Percentiles rank a stretch among this genome's conserved stretches.
These are phyloP conservation scores for Heliconius ismenius DNA, from an alignment of 2,888 invertebrate species.

Conservation along the genomic window DNA sequence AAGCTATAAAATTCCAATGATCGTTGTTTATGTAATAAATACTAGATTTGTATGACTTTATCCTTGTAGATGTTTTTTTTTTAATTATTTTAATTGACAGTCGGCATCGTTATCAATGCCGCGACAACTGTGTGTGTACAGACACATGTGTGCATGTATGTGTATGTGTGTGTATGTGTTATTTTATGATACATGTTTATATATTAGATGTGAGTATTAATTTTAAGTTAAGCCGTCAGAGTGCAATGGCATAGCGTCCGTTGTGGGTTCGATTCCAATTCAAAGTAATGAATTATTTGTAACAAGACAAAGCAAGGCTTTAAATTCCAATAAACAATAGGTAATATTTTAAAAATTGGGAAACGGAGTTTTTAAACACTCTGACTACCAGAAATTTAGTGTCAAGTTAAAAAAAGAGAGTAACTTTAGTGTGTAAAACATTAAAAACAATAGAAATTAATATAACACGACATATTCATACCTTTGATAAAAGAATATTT, in stretches of 20 bases:
- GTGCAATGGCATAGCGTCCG: too few relatives aligned
- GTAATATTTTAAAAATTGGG: too few relatives aligned
- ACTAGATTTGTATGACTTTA: background rate
- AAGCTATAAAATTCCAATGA: conserved; percentile 1
- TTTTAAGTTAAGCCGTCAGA: too few relatives aligned
- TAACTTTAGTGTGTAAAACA: background rate
- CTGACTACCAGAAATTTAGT: too few relatives aligned
- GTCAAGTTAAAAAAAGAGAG: background rate
- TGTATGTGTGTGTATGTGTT: background rate
- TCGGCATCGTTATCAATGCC: background rate
- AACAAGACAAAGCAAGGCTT: too few relatives aligned
- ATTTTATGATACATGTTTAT: too few relatives aligned
- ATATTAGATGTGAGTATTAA: too few relatives aligned
- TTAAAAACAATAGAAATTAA: background rate
- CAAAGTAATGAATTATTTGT: too few relatives aligned
- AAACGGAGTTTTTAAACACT: too few relatives aligned
- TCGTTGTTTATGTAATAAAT: conserved; percentile 21
- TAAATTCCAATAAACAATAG: too few relatives aligned
- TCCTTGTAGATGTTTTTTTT: conserved; percentile 23
- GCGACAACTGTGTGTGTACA: background rate
- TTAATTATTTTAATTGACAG: conserved; percentile 16
- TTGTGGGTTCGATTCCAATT: too few relatives aligned
- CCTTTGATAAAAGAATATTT: background rate
- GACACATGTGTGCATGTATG: background rate
- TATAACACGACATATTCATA: background rate